These are phyloP conservation scores for Adelphocoris suturalis DNA, from an alignment of 2,888 invertebrate species.

Conservation along the genomic window DNA sequence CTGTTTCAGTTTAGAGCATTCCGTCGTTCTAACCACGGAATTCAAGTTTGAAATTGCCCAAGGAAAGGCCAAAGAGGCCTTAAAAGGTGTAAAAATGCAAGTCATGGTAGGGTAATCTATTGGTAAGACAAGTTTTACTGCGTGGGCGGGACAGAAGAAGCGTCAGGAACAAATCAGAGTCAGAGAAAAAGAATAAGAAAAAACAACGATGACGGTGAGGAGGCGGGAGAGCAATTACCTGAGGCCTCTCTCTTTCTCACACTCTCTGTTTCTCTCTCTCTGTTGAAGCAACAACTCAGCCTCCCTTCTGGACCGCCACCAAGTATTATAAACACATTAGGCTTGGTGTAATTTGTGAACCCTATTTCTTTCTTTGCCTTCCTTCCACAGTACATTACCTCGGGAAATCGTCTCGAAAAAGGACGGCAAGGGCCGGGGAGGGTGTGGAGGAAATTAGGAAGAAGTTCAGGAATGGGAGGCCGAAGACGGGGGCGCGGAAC, in stretches of 20 bases:
- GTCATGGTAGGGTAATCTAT: conserved; percentile 61
- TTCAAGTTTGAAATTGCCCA: neutral
- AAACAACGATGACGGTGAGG: conserved; percentile 43
- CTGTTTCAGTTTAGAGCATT: too few relatives aligned
- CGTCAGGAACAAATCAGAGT: conserved; percentile 69
- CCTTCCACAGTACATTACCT: conserved; percentile 73
- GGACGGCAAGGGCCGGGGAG: neutral
- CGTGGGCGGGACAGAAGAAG: conserved; percentile 67
- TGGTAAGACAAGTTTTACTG: conserved; percentile 57
- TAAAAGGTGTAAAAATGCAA: conserved; percentile 56
- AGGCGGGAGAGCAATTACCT: conserved; percentile 56
- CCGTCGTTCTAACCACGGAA: neutral
- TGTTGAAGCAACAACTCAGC: conserved; percentile 46
- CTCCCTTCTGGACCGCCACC: conserved; percentile 44
- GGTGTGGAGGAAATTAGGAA: conserved; percentile 40
- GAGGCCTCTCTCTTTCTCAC: neutral
- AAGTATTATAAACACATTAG: conserved; percentile 74
- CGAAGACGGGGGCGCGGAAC: neutral
- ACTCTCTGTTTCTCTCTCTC: neutral
- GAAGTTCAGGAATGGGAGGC: conserved; percentile 13
- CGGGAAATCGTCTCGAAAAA: conserved; percentile 66
- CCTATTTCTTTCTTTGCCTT: conserved; percentile 70
- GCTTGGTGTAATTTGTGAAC: conserved; percentile 72
- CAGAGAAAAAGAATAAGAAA: conserved; percentile 61
- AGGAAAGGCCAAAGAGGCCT: neutral